A percentile compares a stretch with the other conserved stretches of the same genome.
Conservation (phyloP, 1,140 invertebrate genomes). For the Drosophila teissieri region DNA sequence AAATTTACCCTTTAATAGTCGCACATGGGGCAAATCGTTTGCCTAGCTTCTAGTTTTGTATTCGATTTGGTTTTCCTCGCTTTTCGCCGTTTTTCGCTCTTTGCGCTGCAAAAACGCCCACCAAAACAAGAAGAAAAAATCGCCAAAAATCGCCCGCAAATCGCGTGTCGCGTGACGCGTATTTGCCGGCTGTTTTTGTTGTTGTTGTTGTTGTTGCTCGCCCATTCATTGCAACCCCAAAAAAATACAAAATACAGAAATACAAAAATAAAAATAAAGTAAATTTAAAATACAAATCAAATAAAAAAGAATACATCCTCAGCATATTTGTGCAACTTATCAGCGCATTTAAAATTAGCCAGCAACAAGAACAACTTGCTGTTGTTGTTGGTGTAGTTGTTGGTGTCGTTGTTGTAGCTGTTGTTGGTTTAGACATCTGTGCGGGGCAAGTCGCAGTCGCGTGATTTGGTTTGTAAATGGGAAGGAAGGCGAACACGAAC, state of each 20-base stretch:
- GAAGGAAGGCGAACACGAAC: slow-evolving; percentile 41
- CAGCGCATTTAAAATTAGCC: slow-evolving; percentile 80
- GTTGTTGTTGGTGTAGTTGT: slow-evolving; percentile 16
- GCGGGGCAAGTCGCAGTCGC: slow-evolving; percentile 66
- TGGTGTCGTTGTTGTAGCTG: slow-evolving; percentile 21
- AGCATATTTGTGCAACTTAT: slow-evolving; percentile 81
- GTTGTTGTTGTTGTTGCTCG: slow-evolving; percentile 5
- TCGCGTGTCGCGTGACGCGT: slow-evolving; percentile 57
- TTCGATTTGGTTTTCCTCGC: too few species aligned
- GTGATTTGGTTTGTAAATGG: slow-evolving; percentile 81
- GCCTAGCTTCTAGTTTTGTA: background rate
- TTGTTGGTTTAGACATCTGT: slow-evolving; percentile 70
- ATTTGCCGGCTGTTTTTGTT: slow-evolving; percentile 29
- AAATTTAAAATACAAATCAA: slow-evolving; percentile 11
- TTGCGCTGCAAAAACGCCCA: slow-evolving; percentile 37
- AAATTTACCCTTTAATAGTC: slow-evolving; percentile 51
- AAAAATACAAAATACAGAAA: slow-evolving; percentile 19
- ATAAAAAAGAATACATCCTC: slow-evolving; percentile 57
- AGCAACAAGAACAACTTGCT: slow-evolving; percentile 25
- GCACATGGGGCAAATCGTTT: slow-evolving; percentile 32
- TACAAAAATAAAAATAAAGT: slow-evolving; percentile 8
- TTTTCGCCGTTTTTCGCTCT: background rate
- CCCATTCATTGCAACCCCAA: slow-evolving; percentile 59
- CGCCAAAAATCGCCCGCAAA: slow-evolving; percentile 39
- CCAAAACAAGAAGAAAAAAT: slow-evolving; percentile 29